phyloP scores from a whole-genome alignment of 2,797 vertebrate genomes.

The Poecile montanus region DNA sequence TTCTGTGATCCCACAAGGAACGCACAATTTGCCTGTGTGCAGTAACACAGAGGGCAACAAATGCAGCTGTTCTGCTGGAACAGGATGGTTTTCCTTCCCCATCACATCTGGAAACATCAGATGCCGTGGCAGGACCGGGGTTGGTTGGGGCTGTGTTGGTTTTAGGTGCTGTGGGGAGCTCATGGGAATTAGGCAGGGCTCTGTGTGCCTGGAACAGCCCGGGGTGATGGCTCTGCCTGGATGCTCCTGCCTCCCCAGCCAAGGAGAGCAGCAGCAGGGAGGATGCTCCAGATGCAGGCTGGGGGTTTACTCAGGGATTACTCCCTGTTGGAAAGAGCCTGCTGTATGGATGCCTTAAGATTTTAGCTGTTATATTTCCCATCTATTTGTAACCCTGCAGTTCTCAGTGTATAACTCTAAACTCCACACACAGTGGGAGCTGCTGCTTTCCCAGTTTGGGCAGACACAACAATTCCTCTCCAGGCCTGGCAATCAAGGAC shows the following conservation, averaged over 20 bases:
- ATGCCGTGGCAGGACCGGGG: accelerated
- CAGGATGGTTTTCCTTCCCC: neutral
- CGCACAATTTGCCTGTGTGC: neutral
- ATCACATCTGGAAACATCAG: accelerated
- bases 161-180: neutral
- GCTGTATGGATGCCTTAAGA: neutral
- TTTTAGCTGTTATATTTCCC: neutral
- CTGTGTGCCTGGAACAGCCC: accelerated
- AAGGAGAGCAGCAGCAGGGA: neutral
- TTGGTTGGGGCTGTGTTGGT: neutral
- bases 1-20: neutral
- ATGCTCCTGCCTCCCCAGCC: neutral
- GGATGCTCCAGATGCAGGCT: too few relatives aligned
- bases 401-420: neutral
- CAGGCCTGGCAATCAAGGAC: neutral
- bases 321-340: neutral
- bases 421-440: accelerated
- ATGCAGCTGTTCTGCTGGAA: neutral
- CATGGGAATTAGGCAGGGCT: accelerated
- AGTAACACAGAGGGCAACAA: accelerated
- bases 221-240: neutral
- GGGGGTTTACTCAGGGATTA: neutral
- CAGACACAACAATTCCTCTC: neutral
- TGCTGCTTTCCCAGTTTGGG: neutral
- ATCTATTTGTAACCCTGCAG: neutral